Base-by-base conservation (phyloP, 2,797 vertebrate species). In the Selene dorsalis region DNA sequence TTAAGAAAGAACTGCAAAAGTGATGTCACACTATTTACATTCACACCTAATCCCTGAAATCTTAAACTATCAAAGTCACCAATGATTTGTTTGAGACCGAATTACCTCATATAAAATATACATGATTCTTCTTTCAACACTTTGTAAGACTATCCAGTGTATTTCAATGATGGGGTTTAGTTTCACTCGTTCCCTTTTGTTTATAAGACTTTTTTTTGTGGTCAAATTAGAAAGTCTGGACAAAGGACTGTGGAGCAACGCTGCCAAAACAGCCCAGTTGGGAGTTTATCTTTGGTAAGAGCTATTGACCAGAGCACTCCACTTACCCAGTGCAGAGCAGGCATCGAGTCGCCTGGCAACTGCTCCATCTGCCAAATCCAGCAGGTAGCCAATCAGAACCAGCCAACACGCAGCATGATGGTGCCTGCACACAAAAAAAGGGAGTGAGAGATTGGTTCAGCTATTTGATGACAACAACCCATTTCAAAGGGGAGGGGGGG, bases 291-390 rank as follows among this genome's bases (percentile, higher is more conserved):
- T 83, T 55, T 72, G 75, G 58, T 87, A 65, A 83, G 69, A 81
- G 84, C 84, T 69, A 58, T 41, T 74, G 80, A 88, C 78, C 67
- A 79, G 64, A 84, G 69, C 80, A 77, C 56, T 78, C 43, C 77
- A 94, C 97, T 97, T 89, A 98, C 97, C 97, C 77, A 96, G 85
- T 0, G 95, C 96, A 0, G 95, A 97, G 91, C 96, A 98, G 61
- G 96, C 95, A 9, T 94, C 73, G 17, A 98, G 94, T 87, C 87
- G 94, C 78, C 96, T 95, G 79, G 96, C 96, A 74, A 98, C 96
- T 0, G 97, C 95, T 38, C 96, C 96, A 3, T 98, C 95, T 0
- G 96, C 97, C 87, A 96, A 93, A 84, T 99, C 96, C 75, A 98
- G 91, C 62, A 98, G 94, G 90, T 98, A 98, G 26, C 97, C 96